These are phyloP conservation scores for Orchestes rusci DNA, from an alignment of 2,888 invertebrate genomes.

Conservation along the genomic window DNA sequence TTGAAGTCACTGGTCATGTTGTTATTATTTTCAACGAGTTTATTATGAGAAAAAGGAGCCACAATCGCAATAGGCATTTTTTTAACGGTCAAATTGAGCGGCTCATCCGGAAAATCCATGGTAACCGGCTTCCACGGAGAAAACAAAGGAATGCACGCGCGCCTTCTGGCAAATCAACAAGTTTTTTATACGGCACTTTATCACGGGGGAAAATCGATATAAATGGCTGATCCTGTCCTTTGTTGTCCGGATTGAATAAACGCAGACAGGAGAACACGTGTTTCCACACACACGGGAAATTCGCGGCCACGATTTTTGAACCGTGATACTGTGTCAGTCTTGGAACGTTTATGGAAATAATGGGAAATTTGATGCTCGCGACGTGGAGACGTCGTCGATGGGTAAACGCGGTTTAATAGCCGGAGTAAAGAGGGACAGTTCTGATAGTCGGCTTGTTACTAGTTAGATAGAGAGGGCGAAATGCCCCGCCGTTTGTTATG, in stretches of 20 bases:
- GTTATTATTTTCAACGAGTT: constrained; percentile 15
- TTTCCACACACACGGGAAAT: constrained; percentile 6
- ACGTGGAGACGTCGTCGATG: constrained; percentile 9
- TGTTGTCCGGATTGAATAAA: constrained; percentile 41
- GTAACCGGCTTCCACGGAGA: constrained; percentile 6
- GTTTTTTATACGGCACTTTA: constrained; percentile 46
- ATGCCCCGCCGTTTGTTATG: constrained; percentile 30
- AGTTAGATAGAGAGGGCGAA: constrained; percentile 33
- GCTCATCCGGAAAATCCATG: constrained; percentile 39
- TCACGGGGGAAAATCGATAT: constrained; percentile 45
- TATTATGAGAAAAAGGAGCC: constrained; percentile 41
- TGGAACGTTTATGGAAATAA: too few relatives aligned
- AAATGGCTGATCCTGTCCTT: constrained; percentile 44
- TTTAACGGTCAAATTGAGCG: constrained; percentile 47
- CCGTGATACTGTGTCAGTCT: too few relatives aligned
- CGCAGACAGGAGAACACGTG: constrained; percentile 40
- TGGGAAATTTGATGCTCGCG: too few relatives aligned
- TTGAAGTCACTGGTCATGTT: constrained; percentile 1
- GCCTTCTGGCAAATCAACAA: constrained; percentile 45
- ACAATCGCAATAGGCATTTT: constrained; percentile 51
- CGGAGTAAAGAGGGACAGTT: constrained; percentile 22
- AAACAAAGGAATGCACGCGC: constrained; percentile 14
- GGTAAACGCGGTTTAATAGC: constrained; percentile 22
- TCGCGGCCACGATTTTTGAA: too few relatives aligned
- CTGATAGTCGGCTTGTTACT: constrained; percentile 32